Base-by-base conservation (phyloP, 2,113 vertebrate genomes). In the Athene cunicularia region DNA sequence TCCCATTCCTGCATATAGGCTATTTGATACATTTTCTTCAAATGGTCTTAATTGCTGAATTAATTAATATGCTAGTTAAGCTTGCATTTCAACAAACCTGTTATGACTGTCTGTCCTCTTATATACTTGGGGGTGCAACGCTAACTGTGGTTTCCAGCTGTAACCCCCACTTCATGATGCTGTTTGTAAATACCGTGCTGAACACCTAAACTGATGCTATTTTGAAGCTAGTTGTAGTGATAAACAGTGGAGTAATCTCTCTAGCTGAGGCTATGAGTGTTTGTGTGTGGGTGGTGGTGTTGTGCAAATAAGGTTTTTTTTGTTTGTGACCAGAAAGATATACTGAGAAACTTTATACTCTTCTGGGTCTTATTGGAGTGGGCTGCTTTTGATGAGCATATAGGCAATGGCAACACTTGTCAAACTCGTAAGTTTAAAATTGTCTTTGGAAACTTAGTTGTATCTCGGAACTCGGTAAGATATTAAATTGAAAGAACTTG, bases 131-230 rank as follows among this genome's bases (percentile, higher is more conserved):
- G 2, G 26, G 67, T 1, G 3, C 41, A 43, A 8, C 19, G 13
- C 32, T 17, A 6, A 6, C 45, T 39, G 23, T 0, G 0, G 11
- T 26, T 67, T 73, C 66, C 80, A 64, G 35, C 4, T 24, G 56
- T 21, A 35, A 84, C 35, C 62, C 37, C 21, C 2, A 0, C 49
- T 50, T 84, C 6, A 1, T 4, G 8, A 2, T 55, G 52, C 28
- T 24, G 9, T 3, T 37, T 33, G 55, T 47, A 67, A 79, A 64
- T 13, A 27, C 28, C 21, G 12, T 1, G 1, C 12, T 6, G 0
- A 43, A 22, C 37, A 52, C 23, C 75, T 32, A 30, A 12, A 15
- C 39, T 63, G 32, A 4, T 10, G 49, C 53, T 52, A 2, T 60
- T 86, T 82, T 64, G 62, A n/a, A 86, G 50, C 28, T 62, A 3